Base-by-base conservation (phyloP, 1,140 invertebrate species). In the Pollicipes pollicipes region DNA sequence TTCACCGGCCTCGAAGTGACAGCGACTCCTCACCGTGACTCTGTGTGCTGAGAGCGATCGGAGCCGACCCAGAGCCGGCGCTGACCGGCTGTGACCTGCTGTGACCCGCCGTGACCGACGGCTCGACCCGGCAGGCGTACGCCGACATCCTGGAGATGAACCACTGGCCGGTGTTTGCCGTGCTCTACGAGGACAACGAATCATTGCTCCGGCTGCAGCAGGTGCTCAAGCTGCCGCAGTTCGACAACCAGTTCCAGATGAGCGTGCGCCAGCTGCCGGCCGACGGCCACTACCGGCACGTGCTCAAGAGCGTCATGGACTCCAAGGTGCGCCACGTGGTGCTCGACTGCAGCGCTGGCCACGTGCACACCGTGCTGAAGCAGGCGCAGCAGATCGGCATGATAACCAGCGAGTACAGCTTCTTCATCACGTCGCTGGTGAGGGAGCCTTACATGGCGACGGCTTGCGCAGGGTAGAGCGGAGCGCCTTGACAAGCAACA, bases 331-430 rank as follows among this genome's bases (percentile, higher is more conserved):
- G 81, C 16, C 85, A 89, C 73, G 88, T 95, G 71, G 81, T 96
- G 31, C 79, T 97, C 0, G 87, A 91, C 72, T 93, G 91, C 75
- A 83, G 83, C 0, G 82, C 82, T 71, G 83, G 86, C 0, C 88
- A 84, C 68, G 79, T 93, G 67, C 80, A 82, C 3, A 78, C 84
- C 71, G 81, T 93, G 26, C 78, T 95, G 0, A 83, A 84, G 63
- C 89, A 81, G 78, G 90, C 90, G 0, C 90, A 91, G 78, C 89
- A 94, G 85, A 87, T 93, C 68, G 90, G 90, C 27, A 83, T 93
- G 70, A 86, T 93, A 80, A 88, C 88, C 4, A 86, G 88, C 70
- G 80, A 86, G 10, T 85, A 90, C 74, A 87, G 83, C 73, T 90
- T 88, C 74, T 84, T 93, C 30, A 87, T 94, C 31, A 90, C 88